Base-by-base conservation (phyloP, 2,797 vertebrate genomes). In the Smutsia gigantea region DNA sequence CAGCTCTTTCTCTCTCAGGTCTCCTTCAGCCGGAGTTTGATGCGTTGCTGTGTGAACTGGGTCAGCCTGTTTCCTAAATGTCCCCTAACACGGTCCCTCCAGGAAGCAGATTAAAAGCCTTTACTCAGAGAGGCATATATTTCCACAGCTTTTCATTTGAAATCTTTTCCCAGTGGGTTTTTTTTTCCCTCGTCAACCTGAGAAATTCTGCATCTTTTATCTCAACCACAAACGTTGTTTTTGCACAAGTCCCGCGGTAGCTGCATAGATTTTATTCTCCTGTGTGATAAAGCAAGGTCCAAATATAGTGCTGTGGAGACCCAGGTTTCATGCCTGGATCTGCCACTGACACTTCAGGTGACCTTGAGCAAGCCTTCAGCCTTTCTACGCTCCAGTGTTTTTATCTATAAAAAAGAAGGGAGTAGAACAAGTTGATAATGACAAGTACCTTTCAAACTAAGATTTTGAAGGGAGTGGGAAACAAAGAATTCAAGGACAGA, bases 111-210 rank as follows among this genome's bases (percentile, higher is more conserved):
- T 74, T 71, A 53, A 69, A 85, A 87, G 77, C 61, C 72, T 77
- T 66, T 79, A 57, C 66, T 88, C n/a, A 2, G 92, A 69, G 5
- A 71, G 19, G 78, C 66, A 37, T 37, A 29, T 25, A 23, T 77
- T 88, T 93, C 75, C 90, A 55, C 90, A 66, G 92, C 82, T 95
- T 94, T 75, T 81, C 82, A 81, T 81, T 82, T 87, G 37, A 90
- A 87, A 71, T 66, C 31, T 51, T 49, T 53, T 93, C 93, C 90
- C 87, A 17, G 5, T 64, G 90, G 46, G 61, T 69, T 90, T 27
- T 57, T 63, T 37, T 8, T 8, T 0, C n/a, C 53, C 27, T 82
- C 72, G 4, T 64, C 72, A 61, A 78, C 78, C 63, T 46, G 18
- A 66, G 78, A 85, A 94, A 81, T 82, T 55, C 87, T 61, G 49